These are phyloP conservation scores for Proterorhinus semilunaris DNA, from an alignment of 2,113 vertebrate genomes.

Conservation along the genomic window DNA sequence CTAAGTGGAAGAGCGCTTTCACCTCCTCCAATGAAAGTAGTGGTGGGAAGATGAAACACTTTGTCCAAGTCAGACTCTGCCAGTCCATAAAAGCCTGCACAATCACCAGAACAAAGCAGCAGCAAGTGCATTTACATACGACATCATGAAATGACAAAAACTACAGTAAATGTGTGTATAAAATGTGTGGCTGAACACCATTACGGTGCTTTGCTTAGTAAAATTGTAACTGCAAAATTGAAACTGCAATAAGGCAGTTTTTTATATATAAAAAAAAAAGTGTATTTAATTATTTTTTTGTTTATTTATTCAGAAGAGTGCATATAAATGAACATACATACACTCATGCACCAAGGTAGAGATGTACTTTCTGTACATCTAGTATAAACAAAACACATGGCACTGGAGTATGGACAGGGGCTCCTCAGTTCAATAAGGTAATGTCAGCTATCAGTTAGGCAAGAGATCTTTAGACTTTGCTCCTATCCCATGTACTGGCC, in stretches of 20 bases:
- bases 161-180: not conserved
- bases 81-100: conserved; percentile 87
- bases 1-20: conserved; percentile 84
- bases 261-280: too few species aligned
- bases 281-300: too few species aligned
- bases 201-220: too few species aligned
- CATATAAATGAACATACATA: too few species aligned
- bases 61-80: conserved; percentile 89
- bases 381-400: conserved; percentile 18
- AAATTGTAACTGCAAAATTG: too few species aligned
- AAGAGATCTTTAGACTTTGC: conserved; percentile 44
- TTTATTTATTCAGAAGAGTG: too few species aligned
- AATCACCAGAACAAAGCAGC: conserved; percentile 33
- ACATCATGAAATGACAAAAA: not conserved
- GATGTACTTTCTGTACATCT: conserved; percentile 16
- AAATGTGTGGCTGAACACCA: too few species aligned
- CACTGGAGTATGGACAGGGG: conserved; percentile 14
- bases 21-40: conserved; percentile 90
- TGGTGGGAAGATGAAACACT: conserved; percentile 90
- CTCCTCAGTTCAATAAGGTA: conserved; percentile 7
- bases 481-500: not conserved
- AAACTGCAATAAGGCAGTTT: too few species aligned
- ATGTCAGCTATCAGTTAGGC: conserved; percentile 36
- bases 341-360: not conserved
- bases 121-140: not conserved